Evolutionary conservation across 1,140 invertebrate species (phyloP).

Genomic region (Nephila pilipes): DNA sequence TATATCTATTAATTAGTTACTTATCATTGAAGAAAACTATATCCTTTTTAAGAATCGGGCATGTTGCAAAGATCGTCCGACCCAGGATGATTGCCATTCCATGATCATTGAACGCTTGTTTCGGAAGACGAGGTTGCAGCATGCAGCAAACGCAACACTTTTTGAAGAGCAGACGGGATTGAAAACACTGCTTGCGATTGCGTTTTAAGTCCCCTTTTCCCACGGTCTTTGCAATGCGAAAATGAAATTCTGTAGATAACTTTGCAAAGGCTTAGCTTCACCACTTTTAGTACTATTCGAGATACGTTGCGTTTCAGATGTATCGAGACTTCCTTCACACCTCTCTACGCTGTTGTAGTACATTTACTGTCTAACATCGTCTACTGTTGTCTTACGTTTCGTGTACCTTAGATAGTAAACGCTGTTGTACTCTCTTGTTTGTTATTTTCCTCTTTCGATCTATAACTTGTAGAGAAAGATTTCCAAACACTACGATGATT

Average conservation of each 20-base stretch:
- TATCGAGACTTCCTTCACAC: conserved; percentile 33
- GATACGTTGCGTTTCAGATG: conserved; percentile 49
- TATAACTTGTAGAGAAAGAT: conserved; percentile 50
- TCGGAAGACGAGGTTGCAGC: conserved; percentile 23
- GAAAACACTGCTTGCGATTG: conserved; percentile 18
- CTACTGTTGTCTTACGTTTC: conserved; percentile 18
- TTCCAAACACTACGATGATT: conserved; percentile 44
- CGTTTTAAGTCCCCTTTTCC: background rate
- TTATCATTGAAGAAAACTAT: background rate
- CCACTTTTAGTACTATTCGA: conserved; percentile 39
- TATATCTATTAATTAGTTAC: background rate
- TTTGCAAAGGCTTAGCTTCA: conserved; percentile 73
- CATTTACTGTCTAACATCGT: conserved; percentile 42
- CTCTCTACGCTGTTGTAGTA: conserved; percentile 69
- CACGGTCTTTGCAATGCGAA: conserved; percentile 75
- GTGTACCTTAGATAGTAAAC: conserved; percentile 44
- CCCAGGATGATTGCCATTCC: background rate
- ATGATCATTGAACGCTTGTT: background rate
- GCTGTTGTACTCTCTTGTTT: conserved; percentile 39
- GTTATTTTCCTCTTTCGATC: conserved; percentile 40
- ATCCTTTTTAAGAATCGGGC: background rate
- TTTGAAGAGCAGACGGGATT: too few relatives aligned
- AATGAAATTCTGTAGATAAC: conserved; percentile 67
- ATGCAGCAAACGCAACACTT: conserved; percentile 39
- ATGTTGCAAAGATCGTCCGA: background rate